Evolutionary conservation across 2,797 vertebrate genomes (phyloP).

Genomic region (Leucoraja ocellata): DNA sequence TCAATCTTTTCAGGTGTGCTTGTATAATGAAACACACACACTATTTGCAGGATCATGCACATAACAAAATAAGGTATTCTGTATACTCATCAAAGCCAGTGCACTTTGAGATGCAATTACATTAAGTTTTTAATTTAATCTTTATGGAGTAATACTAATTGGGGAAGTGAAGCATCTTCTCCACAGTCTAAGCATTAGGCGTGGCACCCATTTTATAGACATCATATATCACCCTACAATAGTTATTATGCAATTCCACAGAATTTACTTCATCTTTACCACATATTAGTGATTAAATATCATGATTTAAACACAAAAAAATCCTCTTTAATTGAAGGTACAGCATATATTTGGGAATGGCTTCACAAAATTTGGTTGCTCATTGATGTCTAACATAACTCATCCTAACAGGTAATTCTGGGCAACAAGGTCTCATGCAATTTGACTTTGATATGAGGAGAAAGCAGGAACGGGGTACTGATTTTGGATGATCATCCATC

Average conservation of each 20-base stretch:
- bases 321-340: not conserved
- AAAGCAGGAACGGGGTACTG: too few species aligned
- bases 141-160: slow-evolving; percentile 60
- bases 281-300: too few species aligned
- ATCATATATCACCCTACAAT: not conserved
- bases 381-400: not conserved
- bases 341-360: not conserved
- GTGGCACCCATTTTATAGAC: not conserved
- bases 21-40: slow-evolving; percentile 94
- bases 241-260: not conserved
- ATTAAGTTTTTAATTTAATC: slow-evolving; percentile 75
- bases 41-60: slow-evolving; percentile 75
- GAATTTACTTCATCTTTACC: not conserved
- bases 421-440: not conserved
- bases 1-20: slow-evolving; percentile 96
- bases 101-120: slow-evolving; percentile 65
- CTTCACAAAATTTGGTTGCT: not conserved
- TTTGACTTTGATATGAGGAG: not conserved
- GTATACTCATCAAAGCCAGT: slow-evolving; percentile 75
- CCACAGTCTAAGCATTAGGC: too few species aligned
- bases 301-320: not conserved
- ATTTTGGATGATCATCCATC: too few species aligned
- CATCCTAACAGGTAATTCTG: not conserved
- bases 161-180: not conserved
- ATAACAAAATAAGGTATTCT: slow-evolving; percentile 83